A percentile compares a stretch with the other conserved stretches of the same genome.
Conservation (phyloP, 1,140 invertebrate genomes). For the Drosophila elegans region DNA sequence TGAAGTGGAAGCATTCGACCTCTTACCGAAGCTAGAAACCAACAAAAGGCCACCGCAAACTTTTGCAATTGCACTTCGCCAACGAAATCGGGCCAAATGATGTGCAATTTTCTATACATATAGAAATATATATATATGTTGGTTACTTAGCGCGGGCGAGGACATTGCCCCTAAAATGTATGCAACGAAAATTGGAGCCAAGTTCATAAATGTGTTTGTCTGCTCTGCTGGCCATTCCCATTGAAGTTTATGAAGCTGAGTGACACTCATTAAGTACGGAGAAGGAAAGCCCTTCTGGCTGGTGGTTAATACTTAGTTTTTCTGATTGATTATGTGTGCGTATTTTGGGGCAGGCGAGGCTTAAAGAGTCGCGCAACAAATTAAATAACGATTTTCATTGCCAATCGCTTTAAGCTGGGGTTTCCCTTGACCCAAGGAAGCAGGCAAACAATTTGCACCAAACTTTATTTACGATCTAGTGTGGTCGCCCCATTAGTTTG, state of each 20-base stretch:
- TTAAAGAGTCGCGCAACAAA: slow-evolving; percentile 57
- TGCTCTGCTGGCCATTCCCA: slow-evolving; percentile 28
- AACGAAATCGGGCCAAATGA: slow-evolving; percentile 76
- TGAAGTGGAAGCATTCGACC: slow-evolving; percentile 14
- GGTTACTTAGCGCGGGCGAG: slow-evolving; percentile 42
- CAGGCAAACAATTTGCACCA: slow-evolving; percentile 30
- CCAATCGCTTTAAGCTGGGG: slow-evolving; percentile 49
- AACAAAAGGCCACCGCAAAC: slow-evolving; percentile 49
- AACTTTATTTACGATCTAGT: slow-evolving; percentile 63
- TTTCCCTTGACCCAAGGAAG: slow-evolving; percentile 1
- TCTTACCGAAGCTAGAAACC: slow-evolving; percentile 35
- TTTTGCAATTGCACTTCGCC: slow-evolving; percentile 53
- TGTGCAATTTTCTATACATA: slow-evolving; percentile 61
- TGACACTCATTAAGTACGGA: slow-evolving; percentile 71
- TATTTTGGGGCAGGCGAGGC: slow-evolving; percentile 54
- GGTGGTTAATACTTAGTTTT: slow-evolving; percentile 22
- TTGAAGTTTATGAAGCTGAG: slow-evolving; percentile 41
- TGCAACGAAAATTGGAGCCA: slow-evolving; percentile 68
- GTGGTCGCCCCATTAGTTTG: slow-evolving; percentile 50
- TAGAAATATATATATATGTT: neutral
- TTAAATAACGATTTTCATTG: slow-evolving; percentile 59
- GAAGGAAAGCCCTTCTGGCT: slow-evolving; percentile 27
- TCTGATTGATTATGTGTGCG: slow-evolving; percentile 70
- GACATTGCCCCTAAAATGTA: slow-evolving; percentile 81
- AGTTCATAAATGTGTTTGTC: slow-evolving; percentile 62